Evolutionary conservation across 1,140 invertebrate genomes (phyloP).

Genomic region (Scaptomyza graminum): DNA sequence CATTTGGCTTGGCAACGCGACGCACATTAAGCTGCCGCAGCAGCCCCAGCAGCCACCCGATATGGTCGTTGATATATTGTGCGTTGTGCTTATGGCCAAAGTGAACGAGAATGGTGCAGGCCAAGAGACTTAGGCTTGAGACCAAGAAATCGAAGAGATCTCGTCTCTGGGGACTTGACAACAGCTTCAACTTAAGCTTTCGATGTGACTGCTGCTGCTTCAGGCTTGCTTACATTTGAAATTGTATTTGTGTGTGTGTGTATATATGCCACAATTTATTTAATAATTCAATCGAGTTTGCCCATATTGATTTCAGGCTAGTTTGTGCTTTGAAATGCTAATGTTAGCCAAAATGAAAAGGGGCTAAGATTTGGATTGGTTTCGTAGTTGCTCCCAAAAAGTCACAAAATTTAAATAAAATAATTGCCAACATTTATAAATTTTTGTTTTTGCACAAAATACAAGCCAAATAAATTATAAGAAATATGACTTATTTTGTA

Average conservation of each 20-base stretch:
- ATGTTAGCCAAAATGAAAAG: constrained; percentile 6
- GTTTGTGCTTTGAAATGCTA: constrained; percentile 51
- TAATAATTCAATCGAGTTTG: constrained; percentile 72
- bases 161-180: constrained; percentile 17
- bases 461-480: no score
- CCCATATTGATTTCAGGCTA: constrained; percentile 47
- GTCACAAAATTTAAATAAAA: no score
- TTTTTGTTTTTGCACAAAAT: no score
- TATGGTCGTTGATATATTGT: constrained; percentile 72
- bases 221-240: neutral
- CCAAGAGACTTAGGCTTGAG: constrained; percentile 7
- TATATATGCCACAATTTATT: constrained; percentile 53
- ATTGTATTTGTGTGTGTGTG: constrained; percentile 30
- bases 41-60: constrained; percentile 53
- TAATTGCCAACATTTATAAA: no score
- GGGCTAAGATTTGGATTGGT: neutral
- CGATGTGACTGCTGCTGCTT: neutral
- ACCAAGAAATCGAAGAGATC: neutral
- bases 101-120: constrained; percentile 4
- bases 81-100: constrained; percentile 47
- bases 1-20: constrained; percentile 54
- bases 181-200: neutral
- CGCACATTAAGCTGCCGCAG: constrained; percentile 45
- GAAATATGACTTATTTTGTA: no score
- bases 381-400: neutral